A percentile compares a stretch with the other conserved stretches of the same genome.
Conservation (phyloP, 2,888 invertebrate species). For the Folsomia manolachei region DNA sequence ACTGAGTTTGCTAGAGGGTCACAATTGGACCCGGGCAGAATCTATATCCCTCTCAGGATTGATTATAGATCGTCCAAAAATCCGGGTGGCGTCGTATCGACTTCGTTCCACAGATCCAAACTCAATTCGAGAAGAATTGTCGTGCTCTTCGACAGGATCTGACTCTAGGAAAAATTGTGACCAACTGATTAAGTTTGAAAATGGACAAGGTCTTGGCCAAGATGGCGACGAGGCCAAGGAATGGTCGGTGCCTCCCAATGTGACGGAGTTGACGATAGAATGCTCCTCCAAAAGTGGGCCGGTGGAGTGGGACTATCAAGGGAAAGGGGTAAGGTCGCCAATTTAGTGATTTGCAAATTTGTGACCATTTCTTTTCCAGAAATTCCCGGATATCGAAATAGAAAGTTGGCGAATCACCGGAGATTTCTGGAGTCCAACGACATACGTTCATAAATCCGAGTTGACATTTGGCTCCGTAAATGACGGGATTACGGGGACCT, state of each 20-base stretch:
- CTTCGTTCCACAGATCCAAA: conserved; percentile 27
- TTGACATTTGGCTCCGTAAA: conserved; percentile 27
- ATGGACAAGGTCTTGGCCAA: conserved; percentile 23
- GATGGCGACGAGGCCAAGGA: conserved; percentile 31
- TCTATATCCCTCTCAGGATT: conserved; percentile 25
- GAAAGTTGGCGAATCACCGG: conserved; percentile 31
- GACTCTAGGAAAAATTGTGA: conserved; percentile 23
- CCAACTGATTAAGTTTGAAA: conserved; percentile 31
- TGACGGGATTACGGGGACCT: conserved; percentile 34
- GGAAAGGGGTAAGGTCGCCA: conserved; percentile 32
- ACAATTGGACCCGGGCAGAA: no score
- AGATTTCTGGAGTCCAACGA: conserved; percentile 34
- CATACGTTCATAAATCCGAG: conserved; percentile 27
- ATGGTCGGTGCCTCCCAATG: conserved; percentile 39
- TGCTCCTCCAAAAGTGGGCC: conserved; percentile 38
- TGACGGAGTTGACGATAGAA: conserved; percentile 36
- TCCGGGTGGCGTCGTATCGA: conserved; percentile 32
- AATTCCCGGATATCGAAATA: conserved; percentile 33
- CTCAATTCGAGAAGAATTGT: conserved; percentile 27
- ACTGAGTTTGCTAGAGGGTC: no score
- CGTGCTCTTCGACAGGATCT: not conserved
- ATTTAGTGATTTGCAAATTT: not conserved
- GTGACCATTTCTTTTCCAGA: conserved; percentile 24
- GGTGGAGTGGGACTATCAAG: conserved; percentile 42
- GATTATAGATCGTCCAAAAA: conserved; percentile 33